Conservation (phyloP, 2,888 invertebrate species). For the Cancer borealis region DNA sequence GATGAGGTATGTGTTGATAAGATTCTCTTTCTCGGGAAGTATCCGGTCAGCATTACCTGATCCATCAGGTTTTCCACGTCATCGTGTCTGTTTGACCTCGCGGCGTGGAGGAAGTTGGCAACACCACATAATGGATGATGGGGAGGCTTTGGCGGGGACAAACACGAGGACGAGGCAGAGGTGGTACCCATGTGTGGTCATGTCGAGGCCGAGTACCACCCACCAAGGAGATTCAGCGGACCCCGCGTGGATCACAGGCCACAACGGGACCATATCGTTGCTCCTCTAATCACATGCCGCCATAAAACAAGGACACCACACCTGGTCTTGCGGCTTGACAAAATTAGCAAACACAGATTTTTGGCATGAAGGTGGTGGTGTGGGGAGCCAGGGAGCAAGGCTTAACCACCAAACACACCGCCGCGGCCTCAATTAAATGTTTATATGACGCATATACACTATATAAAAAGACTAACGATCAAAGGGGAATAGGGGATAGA, state of each 20-base stretch:
- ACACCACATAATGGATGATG: not conserved
- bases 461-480: not conserved
- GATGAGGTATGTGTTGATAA: not conserved
- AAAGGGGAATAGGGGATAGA: not conserved
- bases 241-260: not conserved
- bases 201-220: not conserved
- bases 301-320: constrained; percentile 27
- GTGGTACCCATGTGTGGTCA: not conserved
- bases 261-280: not conserved
- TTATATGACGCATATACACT: not conserved
- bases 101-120: constrained; percentile 16
- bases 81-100: not conserved
- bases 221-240: not conserved
- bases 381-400: constrained; percentile 16
- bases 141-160: not conserved
- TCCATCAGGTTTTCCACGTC: not conserved
- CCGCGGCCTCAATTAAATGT: not conserved
- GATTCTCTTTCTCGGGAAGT: not conserved
- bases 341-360: constrained; percentile 22
- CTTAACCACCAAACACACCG: not conserved
- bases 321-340: constrained; percentile 7
- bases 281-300: not conserved
- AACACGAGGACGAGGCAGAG: not conserved
- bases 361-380: not conserved
- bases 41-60: not conserved